Evolutionary conservation across 2,113 vertebrate genomes (phyloP).

Genomic region (Bubo bubo): DNA sequence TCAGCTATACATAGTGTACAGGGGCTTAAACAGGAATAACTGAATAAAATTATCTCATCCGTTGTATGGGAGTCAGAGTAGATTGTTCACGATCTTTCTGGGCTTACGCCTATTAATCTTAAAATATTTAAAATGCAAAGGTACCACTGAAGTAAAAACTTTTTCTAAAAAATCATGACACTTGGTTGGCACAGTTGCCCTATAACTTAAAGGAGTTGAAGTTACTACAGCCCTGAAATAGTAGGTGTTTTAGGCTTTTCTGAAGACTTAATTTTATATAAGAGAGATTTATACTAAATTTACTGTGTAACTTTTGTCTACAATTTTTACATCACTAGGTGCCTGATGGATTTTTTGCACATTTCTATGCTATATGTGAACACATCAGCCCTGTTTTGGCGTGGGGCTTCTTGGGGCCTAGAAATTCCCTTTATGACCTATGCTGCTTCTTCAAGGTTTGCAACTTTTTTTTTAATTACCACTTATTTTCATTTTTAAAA

Average conservation of each 20-base stretch:
- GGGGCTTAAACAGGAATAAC: background rate
- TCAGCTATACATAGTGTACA: background rate
- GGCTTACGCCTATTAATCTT: background rate
- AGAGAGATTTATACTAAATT: background rate
- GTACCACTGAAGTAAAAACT: background rate
- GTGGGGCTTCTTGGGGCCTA: slow-evolving; percentile 95
- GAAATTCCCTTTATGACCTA: slow-evolving; percentile 89
- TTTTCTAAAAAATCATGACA: background rate
- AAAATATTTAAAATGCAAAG: background rate
- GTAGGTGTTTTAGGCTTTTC: background rate
- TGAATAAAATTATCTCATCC: background rate
- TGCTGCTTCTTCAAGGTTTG: slow-evolving; percentile 96
- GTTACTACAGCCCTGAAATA: background rate
- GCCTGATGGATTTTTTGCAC: slow-evolving; percentile 92
- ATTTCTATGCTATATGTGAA: slow-evolving; percentile 94
- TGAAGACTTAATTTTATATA: background rate
- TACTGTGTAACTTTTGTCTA: background rate
- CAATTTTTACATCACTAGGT: slow-evolving; percentile 74
- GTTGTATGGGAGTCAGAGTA: background rate
- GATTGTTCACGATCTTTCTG: background rate
- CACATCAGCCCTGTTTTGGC: slow-evolving; percentile 93
- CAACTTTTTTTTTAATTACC: background rate
- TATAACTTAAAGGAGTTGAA: background rate
- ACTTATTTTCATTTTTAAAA: background rate
- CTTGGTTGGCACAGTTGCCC: background rate